Percentiles rank a stretch among this genome's conserved stretches.
These are phyloP conservation scores for Scaptomyza parva DNA, from an alignment of 2,888 invertebrate species.

Conservation along the genomic window DNA sequence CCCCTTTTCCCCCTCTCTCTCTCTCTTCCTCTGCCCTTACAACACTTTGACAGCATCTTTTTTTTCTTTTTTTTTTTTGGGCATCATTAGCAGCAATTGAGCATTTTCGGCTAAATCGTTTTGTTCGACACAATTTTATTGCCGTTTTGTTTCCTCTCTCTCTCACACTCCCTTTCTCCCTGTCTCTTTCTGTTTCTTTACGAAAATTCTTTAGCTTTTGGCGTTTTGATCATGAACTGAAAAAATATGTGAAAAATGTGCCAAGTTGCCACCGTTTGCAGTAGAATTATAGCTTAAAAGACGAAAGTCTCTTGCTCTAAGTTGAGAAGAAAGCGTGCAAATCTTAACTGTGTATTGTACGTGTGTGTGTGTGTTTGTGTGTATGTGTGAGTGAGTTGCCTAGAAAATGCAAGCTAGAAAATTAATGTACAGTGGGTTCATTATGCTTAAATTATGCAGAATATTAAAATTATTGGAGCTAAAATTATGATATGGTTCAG, in stretches of 20 bases:
- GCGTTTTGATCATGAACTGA: constrained; percentile 69
- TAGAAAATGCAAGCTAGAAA: constrained; percentile 12
- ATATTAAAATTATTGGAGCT: neutral
- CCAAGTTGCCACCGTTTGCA: constrained; percentile 55
- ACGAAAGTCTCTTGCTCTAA: constrained; percentile 51
- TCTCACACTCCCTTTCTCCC: neutral
- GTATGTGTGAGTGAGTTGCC: neutral
- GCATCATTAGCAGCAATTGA: constrained; percentile 63
- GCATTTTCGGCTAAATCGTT: constrained; percentile 55
- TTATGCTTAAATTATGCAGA: neutral
- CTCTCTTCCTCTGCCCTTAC: neutral
- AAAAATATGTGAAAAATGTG: constrained; percentile 71
- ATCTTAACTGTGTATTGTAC: constrained; percentile 35
- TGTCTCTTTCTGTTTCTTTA: constrained; percentile 6
- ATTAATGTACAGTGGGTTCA: constrained; percentile 26
- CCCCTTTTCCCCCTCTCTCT: neutral
- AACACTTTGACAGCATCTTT: constrained; percentile 44
- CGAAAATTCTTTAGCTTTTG: constrained; percentile 24
- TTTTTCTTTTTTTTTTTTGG: constrained; percentile 26
- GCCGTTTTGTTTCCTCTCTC: constrained; percentile 5
- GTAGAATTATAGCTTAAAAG: constrained; percentile 51
- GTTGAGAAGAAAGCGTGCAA: constrained; percentile 76
- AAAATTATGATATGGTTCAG: too few relatives aligned
- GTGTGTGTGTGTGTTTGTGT: neutral
- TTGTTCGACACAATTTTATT: constrained; percentile 47